Evolutionary conservation across 2,888 invertebrate species (phyloP).

Genomic region (Arrhopalites spinosus): DNA sequence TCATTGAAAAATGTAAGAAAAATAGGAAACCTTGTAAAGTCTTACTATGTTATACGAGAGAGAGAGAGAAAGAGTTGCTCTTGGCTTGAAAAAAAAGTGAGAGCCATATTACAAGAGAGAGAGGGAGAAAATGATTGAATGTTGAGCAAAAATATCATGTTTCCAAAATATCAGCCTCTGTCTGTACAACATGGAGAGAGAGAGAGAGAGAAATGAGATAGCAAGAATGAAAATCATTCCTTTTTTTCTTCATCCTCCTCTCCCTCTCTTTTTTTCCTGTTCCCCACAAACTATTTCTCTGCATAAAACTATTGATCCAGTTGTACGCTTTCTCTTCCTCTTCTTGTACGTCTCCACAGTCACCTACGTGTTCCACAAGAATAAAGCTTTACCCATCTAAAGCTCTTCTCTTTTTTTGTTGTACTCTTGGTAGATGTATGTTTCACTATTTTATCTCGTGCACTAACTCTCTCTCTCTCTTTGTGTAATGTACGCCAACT

Average conservation of each 20-base stretch:
- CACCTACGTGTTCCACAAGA: no score
- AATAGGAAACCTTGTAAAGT: no score
- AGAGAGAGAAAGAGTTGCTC: slow-evolving; percentile 18
- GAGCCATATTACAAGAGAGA: background rate
- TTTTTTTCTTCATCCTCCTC: background rate
- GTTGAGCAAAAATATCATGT: background rate
- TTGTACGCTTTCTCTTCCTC: background rate
- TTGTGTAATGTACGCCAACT: background rate
- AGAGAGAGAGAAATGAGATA: background rate
- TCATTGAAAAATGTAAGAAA: no score
- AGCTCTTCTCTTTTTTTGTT: no score
- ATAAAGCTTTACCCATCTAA: no score
- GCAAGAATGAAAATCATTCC: slow-evolving; percentile 4
- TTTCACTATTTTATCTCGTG: background rate
- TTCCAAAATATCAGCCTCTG: background rate
- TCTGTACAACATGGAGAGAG: background rate
- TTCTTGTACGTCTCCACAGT: no score
- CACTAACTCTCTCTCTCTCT: background rate
- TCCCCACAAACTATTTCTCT: background rate
- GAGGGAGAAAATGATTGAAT: slow-evolving; percentile 2
- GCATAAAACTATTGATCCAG: background rate
- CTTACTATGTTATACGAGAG: slow-evolving; percentile 19
- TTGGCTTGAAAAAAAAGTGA: background rate
- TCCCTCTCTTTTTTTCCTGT: background rate
- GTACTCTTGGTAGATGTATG: no score